phyloP scores from a whole-genome alignment of 2,113 vertebrate genomes.

The Corythornis cristatus region DNA sequence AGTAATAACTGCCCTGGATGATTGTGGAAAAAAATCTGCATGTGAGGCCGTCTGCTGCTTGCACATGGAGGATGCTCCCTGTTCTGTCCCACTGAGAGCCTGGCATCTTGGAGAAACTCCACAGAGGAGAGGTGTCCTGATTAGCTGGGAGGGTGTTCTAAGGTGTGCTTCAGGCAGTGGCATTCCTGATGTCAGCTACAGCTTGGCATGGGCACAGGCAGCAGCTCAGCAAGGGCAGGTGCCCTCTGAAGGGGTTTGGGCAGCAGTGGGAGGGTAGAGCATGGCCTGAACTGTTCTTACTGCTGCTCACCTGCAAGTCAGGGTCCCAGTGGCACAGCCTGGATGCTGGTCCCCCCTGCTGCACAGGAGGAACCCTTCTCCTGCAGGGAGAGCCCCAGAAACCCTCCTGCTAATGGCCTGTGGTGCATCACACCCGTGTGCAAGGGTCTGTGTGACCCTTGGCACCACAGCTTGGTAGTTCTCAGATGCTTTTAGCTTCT shows the following conservation, averaged over 20 bases:
- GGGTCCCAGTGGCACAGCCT: not conserved
- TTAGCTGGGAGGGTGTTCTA: not conserved
- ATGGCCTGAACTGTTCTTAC: not conserved
- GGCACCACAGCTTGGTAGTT: not conserved
- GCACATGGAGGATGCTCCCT: not conserved
- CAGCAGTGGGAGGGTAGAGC: not conserved
- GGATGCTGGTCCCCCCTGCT: not conserved
- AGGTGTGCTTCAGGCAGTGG: not conserved
- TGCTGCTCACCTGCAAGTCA: not conserved
- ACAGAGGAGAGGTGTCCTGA: not conserved
- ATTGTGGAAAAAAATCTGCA: not conserved
- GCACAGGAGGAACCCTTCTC: not conserved
- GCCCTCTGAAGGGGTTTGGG: not conserved
- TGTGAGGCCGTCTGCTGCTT: not conserved
- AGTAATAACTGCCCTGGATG: not conserved
- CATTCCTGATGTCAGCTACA: not conserved
- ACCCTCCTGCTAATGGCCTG: not conserved
- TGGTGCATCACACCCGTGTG: accelerated
- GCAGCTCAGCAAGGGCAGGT: not conserved
- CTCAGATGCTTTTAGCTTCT: not conserved
- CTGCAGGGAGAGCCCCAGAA: not conserved
- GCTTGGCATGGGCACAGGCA: not conserved
- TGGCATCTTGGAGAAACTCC: not conserved
- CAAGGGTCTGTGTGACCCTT: not conserved
- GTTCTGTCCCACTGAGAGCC: not conserved